Conservation (phyloP, 1,140 invertebrate genomes). For the Ceratina calcarata region DNA sequence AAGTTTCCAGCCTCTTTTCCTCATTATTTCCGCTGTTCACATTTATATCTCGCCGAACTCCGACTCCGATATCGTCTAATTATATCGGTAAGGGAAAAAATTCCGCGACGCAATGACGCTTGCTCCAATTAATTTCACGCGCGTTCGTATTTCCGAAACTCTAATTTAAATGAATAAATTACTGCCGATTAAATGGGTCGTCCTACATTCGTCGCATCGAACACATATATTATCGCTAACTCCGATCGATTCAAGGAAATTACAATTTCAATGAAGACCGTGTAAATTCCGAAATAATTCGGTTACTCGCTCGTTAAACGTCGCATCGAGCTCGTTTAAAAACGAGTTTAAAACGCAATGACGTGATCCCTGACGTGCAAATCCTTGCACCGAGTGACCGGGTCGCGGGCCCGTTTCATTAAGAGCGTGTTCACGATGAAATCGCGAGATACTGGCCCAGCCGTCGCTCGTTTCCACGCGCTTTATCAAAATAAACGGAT, state of each 20-base stretch:
- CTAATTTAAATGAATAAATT: conserved; percentile 68
- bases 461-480: conserved; percentile 26
- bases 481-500: conserved; percentile 42
- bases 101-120: not conserved
- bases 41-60: not conserved
- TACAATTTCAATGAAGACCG: conserved; percentile 60
- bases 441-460: conserved; percentile 12
- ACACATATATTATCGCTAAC: conserved; percentile 59
- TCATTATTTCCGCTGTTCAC: not conserved
- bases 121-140: conserved; percentile 62
- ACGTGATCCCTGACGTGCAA: conserved; percentile 1
- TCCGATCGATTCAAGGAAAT: conserved; percentile 50
- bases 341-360: no score
- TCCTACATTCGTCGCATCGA: conserved; percentile 61
- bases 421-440: conserved; percentile 31
- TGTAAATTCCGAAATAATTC: conserved; percentile 64
- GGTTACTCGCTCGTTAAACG: conserved; percentile 2
- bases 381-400: not conserved
- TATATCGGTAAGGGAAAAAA: conserved; percentile 6
- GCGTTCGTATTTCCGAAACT: conserved; percentile 37
- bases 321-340: not conserved
- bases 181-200: conserved; percentile 56
- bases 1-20: not conserved
- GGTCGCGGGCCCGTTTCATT: conserved; percentile 7
- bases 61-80: conserved; percentile 20